These are phyloP conservation scores for Equus przewalskii DNA, from an alignment of 2,113 vertebrate species.

Conservation along the genomic window DNA sequence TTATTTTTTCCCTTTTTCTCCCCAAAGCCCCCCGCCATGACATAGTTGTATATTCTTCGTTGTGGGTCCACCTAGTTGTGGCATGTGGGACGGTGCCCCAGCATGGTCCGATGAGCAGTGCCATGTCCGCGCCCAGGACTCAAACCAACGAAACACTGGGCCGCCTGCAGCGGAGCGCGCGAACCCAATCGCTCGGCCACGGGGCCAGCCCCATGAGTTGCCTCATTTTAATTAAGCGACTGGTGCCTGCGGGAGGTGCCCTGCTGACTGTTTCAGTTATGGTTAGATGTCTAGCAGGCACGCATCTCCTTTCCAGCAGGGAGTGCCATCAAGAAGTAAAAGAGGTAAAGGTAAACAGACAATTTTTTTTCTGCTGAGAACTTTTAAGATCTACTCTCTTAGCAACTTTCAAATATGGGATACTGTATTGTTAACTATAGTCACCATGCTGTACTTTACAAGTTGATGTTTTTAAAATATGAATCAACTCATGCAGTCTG, in stretches of 20 bases:
- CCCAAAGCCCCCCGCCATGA: too few relatives aligned
- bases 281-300: not conserved
- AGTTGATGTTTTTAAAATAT: not conserved
- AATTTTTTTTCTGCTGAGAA: not conserved
- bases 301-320: not conserved
- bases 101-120: too few relatives aligned
- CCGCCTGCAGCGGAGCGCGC: too few relatives aligned
- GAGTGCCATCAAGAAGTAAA: not conserved
- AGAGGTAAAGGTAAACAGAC: not conserved
- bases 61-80: too few relatives aligned
- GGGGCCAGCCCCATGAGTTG: not conserved
- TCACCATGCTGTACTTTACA: not conserved
- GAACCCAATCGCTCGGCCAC: too few relatives aligned
- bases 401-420: not conserved
- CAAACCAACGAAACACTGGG: too few relatives aligned
- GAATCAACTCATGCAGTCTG: not conserved
- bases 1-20: too few relatives aligned
- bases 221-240: not conserved
- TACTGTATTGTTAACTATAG: not conserved
- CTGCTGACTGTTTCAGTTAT: not conserved
- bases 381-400: not conserved
- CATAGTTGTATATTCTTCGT: too few relatives aligned
- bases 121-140: too few relatives aligned
- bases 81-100: too few relatives aligned
- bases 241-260: not conserved